Conservation (phyloP, 2,797 vertebrate genomes). For the Dendrocincla tyrannina region DNA sequence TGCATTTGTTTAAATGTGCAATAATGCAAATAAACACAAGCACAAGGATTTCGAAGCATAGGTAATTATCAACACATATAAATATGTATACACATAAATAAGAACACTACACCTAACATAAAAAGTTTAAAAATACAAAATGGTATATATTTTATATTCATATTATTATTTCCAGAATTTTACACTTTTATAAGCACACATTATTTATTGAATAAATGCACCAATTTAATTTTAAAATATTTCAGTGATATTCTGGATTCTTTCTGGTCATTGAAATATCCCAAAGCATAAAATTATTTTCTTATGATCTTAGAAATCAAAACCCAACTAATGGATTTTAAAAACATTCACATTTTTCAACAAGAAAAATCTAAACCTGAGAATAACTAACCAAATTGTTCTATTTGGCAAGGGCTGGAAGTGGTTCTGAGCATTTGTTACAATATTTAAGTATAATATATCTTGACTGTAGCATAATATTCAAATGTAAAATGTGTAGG, state of each 20-base stretch:
- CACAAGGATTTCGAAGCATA: slow-evolving; percentile 69
- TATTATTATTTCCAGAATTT: slow-evolving; percentile 22
- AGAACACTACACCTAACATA: slow-evolving; percentile 37
- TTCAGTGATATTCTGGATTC: background rate
- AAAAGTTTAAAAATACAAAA: slow-evolving; percentile 38
- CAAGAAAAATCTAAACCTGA: background rate
- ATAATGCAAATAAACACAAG: slow-evolving; percentile 73
- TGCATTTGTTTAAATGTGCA: slow-evolving; percentile 77
- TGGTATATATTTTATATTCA: slow-evolving; percentile 14
- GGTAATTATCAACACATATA: slow-evolving; percentile 56
- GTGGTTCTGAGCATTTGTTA: background rate
- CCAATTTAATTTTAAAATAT: background rate
- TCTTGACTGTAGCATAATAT: background rate
- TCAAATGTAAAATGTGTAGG: background rate
- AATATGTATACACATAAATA: slow-evolving; percentile 48
- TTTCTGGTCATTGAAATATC: background rate
- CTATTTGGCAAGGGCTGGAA: background rate
- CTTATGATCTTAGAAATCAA: background rate
- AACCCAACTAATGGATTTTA: background rate
- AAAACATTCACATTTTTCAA: background rate
- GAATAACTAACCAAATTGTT: background rate
- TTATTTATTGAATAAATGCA: background rate
- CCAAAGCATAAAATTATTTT: background rate
- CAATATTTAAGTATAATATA: background rate
- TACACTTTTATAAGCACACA: background rate